Evolutionary conservation across 2,888 invertebrate species (phyloP).

Genomic region (Epistrophe eligans): DNA sequence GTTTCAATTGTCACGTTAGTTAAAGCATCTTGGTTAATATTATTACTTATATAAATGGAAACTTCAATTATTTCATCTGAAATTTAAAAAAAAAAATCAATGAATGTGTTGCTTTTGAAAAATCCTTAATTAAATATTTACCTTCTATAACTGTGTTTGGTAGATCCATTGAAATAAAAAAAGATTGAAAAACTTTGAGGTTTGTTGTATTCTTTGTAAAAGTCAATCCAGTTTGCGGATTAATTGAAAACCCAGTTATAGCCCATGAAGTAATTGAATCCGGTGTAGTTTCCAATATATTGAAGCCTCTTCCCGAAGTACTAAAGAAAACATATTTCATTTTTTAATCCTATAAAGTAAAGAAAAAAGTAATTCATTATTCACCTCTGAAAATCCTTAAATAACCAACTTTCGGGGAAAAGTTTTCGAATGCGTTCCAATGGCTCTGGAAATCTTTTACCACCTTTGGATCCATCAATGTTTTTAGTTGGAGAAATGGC

Average conservation of each 20-base stretch:
- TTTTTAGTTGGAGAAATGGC: no score
- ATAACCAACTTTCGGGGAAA: constrained; percentile 89
- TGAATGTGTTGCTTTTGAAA: neutral
- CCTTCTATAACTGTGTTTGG: constrained; percentile 91
- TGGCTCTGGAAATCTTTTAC: neutral
- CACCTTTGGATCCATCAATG: no score
- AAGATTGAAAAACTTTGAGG: constrained; percentile 89
- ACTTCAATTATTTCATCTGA: constrained; percentile 88
- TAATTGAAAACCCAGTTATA: constrained; percentile 91
- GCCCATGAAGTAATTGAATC: constrained; percentile 92
- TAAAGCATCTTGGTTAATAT: constrained; percentile 86
- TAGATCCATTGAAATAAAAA: constrained; percentile 90
- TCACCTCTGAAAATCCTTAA: constrained; percentile 83
- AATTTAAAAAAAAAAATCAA: neutral
- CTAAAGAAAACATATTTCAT: constrained; percentile 10
- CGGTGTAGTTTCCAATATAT: constrained; percentile 87
- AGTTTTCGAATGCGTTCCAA: constrained; percentile 81
- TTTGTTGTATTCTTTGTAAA: constrained; percentile 85
- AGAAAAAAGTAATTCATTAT: no score
- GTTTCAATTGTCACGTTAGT: constrained; percentile 88
- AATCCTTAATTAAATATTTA: neutral
- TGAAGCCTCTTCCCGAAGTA: constrained; percentile 78
- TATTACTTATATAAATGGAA: constrained; percentile 90
- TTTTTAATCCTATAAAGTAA: neutral
- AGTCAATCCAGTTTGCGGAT: constrained; percentile 89